A percentile compares a stretch with the other conserved stretches of the same genome.
These are phyloP conservation scores for Acanthurus lineatus DNA, from an alignment of 2,797 vertebrate genomes.

Conservation along the genomic window DNA sequence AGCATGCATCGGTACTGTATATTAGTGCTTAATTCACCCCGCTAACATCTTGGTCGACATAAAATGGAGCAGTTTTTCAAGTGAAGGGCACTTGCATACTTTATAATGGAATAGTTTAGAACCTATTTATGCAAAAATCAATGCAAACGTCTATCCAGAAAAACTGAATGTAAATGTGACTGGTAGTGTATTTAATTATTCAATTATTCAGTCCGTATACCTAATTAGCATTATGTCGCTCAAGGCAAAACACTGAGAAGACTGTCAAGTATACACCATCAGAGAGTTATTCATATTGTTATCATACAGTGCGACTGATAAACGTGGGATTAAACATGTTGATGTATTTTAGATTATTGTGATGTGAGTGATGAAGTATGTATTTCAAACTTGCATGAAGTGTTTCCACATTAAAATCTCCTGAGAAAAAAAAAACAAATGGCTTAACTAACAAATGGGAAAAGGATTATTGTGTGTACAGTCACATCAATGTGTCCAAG, in stretches of 20 bases:
- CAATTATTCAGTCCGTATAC: slow-evolving; percentile 45
- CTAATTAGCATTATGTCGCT: slow-evolving; percentile 49
- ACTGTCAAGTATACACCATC: slow-evolving; percentile 10
- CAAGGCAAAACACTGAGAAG: slow-evolving; percentile 37
- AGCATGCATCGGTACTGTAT: background rate
- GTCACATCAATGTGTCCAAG: background rate
- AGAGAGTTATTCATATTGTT: slow-evolving; percentile 10
- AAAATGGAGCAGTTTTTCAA: background rate
- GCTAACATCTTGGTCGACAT: background rate
- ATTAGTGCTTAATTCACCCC: background rate
- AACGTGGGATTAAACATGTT: slow-evolving; percentile 35
- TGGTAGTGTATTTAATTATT: slow-evolving; percentile 50
- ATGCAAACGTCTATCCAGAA: slow-evolving; percentile 13
- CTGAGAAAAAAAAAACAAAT: background rate
- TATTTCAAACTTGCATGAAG: slow-evolving; percentile 8
- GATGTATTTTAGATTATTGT: slow-evolving; percentile 1
- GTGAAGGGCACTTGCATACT: background rate
- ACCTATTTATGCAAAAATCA: slow-evolving; percentile 33
- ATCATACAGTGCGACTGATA: background rate
- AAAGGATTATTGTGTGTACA: background rate
- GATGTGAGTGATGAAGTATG: background rate
- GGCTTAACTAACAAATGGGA: background rate
- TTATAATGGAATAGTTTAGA: background rate
- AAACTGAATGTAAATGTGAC: slow-evolving; percentile 40
- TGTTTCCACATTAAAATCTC: slow-evolving; percentile 4